phyloP scores from a whole-genome alignment of 2,113 vertebrate species.

The Pantherophis guttatus region DNA sequence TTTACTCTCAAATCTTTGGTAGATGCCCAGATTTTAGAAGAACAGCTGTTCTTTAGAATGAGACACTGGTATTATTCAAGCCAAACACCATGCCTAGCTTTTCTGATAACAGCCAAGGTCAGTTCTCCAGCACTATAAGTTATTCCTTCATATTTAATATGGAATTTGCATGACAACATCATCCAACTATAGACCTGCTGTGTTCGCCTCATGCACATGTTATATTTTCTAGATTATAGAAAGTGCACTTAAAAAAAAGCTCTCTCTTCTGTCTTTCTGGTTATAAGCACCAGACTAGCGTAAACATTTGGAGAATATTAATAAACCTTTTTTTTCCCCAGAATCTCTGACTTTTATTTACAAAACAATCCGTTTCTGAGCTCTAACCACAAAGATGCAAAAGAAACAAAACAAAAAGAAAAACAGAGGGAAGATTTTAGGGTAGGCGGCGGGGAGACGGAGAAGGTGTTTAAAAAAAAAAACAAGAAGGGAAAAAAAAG shows the following conservation, averaged over 20 bases:
- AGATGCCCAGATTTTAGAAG: not conserved
- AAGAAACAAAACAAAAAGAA: not conserved
- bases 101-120: not conserved
- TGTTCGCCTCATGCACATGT: not conserved
- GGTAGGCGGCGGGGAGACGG: not conserved
- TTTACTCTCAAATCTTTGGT: not conserved
- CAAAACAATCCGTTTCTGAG: conserved; percentile 7
- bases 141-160: not conserved
- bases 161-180: not conserved
- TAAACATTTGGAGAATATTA: not conserved
- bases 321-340: no score
- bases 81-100: not conserved
- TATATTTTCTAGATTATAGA: not conserved
- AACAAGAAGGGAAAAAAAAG: not conserved
- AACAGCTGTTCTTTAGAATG: not conserved
- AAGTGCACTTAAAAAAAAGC: not conserved
- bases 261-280: not conserved
- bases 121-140: not conserved
- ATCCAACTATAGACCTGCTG: not conserved
- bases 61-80: not conserved
- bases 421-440: no score
- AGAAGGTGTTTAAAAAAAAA: not conserved
- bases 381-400: not conserved
- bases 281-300: not conserved
- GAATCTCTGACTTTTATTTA: conserved; percentile 29